These are phyloP conservation scores for Drosophila nr. perissopoda DNA, from an alignment of 2,888 invertebrate genomes.

Conservation along the genomic window DNA sequence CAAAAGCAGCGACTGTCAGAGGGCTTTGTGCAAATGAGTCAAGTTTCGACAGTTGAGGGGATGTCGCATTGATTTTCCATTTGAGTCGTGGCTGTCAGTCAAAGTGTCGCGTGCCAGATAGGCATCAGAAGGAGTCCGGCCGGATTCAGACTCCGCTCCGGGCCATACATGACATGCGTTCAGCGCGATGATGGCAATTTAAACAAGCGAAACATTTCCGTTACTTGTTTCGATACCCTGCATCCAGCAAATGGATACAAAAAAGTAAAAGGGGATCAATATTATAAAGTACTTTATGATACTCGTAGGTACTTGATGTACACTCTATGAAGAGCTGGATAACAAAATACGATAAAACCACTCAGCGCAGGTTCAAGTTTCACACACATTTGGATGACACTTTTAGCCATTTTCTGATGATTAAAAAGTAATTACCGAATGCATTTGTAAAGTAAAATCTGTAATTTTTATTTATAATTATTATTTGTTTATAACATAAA, in stretches of 20 bases:
- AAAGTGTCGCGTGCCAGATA: conserved; percentile 64
- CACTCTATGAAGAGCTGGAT: background rate
- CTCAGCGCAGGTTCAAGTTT: background rate
- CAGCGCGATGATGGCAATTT: conserved; percentile 77
- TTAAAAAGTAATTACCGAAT: background rate
- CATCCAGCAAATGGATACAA: background rate
- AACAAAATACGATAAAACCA: background rate
- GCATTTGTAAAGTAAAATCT: background rate
- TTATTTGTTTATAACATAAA: background rate
- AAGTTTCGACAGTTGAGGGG: conserved; percentile 43
- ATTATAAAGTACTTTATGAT: background rate
- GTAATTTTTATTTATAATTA: background rate
- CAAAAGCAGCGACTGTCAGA: conserved; percentile 9
- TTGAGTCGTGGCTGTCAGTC: conserved; percentile 71
- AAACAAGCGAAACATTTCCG: conserved; percentile 62
- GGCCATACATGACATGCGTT: conserved; percentile 71
- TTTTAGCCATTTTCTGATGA: background rate
- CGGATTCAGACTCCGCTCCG: conserved; percentile 10
- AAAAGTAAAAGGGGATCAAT: background rate
- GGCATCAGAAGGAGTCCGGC: conserved; percentile 24
- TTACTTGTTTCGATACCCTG: conserved; percentile 20
- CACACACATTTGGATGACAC: background rate
- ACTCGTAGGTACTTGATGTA: background rate
- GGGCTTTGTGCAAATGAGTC: conserved; percentile 54
- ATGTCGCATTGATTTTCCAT: conserved; percentile 72